Evolutionary conservation across 2,797 vertebrate species (phyloP), one percentile per base, ranked within the genome.

Genomic region (Leucoraja ocellata): DNA sequence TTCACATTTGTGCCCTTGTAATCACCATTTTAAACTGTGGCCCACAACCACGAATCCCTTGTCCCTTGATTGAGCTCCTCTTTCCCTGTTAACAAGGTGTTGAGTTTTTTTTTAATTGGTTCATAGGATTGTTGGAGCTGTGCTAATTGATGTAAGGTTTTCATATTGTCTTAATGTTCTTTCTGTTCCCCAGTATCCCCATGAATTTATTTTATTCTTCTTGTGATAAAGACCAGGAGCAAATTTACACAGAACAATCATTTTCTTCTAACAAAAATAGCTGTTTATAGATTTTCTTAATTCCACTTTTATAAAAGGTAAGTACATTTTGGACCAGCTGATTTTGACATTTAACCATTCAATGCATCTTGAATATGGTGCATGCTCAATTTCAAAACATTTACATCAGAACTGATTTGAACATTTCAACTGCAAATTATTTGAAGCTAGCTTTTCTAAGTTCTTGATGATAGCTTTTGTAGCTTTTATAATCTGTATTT

Each of bases 11-110:
- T 97, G 97, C 97, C 98, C 97, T 97, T 97, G 98, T 98, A 99
- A 99, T 99, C 98, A 99, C 98, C 98, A 97, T 98, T 99, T 98
- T 98, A 96, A 97, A 98, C 97, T 95, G 96, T 97, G 97, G 96
- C 97, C 97, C 97, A 97, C 97, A 97, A 97, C 97, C 98, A 98
- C 97, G 97, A 96, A 95, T 96, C 96, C 96, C 97, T 97, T 96
- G 97, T 97, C 96, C 97, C 97, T 97, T 99, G 98, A 99, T 99
- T 99, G 98, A 99, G 98, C 98, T 98, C 98, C 98, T 98, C 98
- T 98, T 97, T 99, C 96, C 96, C 96, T 97, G 96, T 98, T 99
- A 99, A 99, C 98, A 98, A 99, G 98, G 98, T 98, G 97, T 98
- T 96, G 96, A 95, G 97, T 97, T 97, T 98, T 98, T 98, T 76